These are phyloP conservation scores for Dendrolimus houi DNA, from an alignment of 2,888 invertebrate species.

Conservation along the genomic window DNA sequence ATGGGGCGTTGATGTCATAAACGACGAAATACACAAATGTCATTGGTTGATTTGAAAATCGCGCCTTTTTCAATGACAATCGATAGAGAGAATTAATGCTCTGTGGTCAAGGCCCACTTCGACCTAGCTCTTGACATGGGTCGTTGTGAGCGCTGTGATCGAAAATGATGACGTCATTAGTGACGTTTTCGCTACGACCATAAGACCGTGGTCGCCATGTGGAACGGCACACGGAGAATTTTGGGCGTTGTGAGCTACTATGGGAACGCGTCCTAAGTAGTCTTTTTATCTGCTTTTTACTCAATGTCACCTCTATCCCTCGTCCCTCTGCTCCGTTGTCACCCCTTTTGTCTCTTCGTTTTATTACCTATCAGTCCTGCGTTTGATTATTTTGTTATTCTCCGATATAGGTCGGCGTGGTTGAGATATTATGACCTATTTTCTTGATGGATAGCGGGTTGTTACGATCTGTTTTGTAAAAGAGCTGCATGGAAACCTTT, in stretches of 20 bases:
- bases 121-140: not conserved
- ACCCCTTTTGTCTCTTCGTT: conserved; percentile 4
- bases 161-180: too few relatives aligned
- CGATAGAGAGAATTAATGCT: too few relatives aligned
- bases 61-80: too few relatives aligned
- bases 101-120: too few relatives aligned
- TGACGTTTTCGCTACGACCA: too few relatives aligned
- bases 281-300: not conserved
- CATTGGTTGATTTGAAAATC: too few relatives aligned
- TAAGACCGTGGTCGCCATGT: too few relatives aligned
- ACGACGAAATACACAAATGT: too few relatives aligned
- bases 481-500: too few relatives aligned
- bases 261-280: not conserved
- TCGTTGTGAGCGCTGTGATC: not conserved
- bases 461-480: not conserved
- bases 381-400: conserved; percentile 4
- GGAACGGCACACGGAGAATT: too few relatives aligned
- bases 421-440: not conserved
- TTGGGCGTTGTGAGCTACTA: too few relatives aligned
- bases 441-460: not conserved
- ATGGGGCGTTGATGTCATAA: too few relatives aligned
- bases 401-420: not conserved
- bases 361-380: conserved; percentile 4
- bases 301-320: not conserved
- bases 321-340: not conserved